Evolutionary conservation across 2,888 invertebrate genomes (phyloP), one percentile per base, ranked within the genome.

Genomic region (Agonopterix heracliana): DNA sequence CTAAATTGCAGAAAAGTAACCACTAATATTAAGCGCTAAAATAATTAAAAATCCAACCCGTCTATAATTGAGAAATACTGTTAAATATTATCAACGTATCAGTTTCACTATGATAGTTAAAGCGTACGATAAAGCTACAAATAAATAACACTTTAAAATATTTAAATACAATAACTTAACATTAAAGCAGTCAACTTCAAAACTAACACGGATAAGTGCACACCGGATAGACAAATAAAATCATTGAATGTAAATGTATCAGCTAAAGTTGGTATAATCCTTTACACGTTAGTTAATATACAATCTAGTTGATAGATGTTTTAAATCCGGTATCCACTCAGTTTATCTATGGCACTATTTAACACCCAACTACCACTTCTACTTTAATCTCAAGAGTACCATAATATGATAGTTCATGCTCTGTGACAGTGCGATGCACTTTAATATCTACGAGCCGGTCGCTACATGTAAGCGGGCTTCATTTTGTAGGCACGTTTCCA

Each of bases 401-500:
- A 77, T 68, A n/a, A n/a, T 17, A 26, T 26, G 26, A 26, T 26
- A 70, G 70, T 74, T 72, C 61, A 64, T 64, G 64, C 59, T 53
- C 43, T 54, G 35, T 41, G 41, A 56, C 53, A 63, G 63, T 10
- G 11, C 62, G 57, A 61, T 59, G 63, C 71, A 61, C 64, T 69
- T 68, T 66, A 76, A 68, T 80, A 86, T 71, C 75, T 80, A 61
- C 64, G 72, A 61, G 64, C 74, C 73, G 65, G 73, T 79, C 81
- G 87, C 91, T 93, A 95, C 94, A 95, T 95, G 70, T 94, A 94
- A 69, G 94, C 92, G 1, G 95, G 95, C 70, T 96, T 96, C 72
- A 95, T 94, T 85, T 98, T 98, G 79, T 98, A 98, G 7, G 97
- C 96, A 60, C 95, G 91, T 81, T 98, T 98, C 98, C 98, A 98